Conservation (phyloP, 2,113 vertebrate species). For the Grammomys surdaster region DNA sequence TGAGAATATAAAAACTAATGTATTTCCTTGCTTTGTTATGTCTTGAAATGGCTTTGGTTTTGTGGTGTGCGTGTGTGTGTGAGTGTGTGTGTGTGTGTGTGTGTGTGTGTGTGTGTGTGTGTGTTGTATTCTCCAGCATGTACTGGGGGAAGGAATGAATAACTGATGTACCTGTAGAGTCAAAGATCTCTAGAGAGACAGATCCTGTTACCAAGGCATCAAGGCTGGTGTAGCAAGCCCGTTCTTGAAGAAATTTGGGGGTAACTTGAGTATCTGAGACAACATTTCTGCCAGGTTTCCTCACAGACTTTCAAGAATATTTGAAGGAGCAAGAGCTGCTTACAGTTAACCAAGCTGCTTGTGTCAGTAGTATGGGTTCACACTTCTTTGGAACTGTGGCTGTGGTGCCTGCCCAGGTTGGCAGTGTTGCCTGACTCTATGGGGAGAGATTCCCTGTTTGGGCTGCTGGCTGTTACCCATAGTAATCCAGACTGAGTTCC, state of each 20-base stretch:
- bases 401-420: background rate
- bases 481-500: background rate
- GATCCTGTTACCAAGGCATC: background rate
- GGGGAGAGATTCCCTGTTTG: background rate
- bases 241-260: background rate
- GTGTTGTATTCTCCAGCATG: background rate
- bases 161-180: no score
- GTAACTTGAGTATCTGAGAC: background rate
- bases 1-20: background rate
- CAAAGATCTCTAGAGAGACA: background rate
- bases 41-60: constrained; percentile 20
- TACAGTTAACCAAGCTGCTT: background rate
- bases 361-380: background rate
- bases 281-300: background rate
- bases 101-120: background rate
- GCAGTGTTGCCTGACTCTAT: background rate
- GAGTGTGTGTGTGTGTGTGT: background rate
- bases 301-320: background rate
- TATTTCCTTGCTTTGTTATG: constrained; percentile 10
- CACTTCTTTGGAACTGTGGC: background rate
- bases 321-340: background rate
- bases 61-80: no score
- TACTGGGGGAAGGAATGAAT: background rate
- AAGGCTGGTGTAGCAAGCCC: background rate
- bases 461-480: background rate